phyloP scores from a whole-genome alignment of 1,140 invertebrate species.

The Calephelis virginiensis region DNA sequence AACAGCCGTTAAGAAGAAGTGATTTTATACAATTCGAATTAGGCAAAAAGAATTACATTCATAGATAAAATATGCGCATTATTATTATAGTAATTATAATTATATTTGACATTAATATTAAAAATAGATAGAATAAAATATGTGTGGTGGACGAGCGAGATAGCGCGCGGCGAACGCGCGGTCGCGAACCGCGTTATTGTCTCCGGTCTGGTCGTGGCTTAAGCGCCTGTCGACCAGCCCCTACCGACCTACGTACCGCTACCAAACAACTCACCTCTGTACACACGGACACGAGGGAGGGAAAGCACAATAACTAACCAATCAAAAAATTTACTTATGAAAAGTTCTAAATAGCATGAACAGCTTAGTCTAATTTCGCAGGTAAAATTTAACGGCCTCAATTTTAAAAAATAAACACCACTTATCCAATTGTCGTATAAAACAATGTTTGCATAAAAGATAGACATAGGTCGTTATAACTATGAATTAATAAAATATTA shows the following conservation, averaged over 20 bases:
- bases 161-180: constrained; percentile 56
- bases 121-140: constrained; percentile 78
- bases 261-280: constrained; percentile 46
- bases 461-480: constrained; percentile 64
- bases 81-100: constrained; percentile 75
- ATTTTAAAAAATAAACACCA: constrained; percentile 6
- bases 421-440: constrained; percentile 12
- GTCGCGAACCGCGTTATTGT: constrained; percentile 63
- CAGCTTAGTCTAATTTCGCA: constrained; percentile 15
- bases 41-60: constrained; percentile 77
- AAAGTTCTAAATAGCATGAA: constrained; percentile 13
- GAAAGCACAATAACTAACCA: constrained; percentile 43
- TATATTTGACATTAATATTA: constrained; percentile 78
- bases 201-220: constrained; percentile 42
- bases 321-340: constrained; percentile 16
- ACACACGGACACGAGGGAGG: constrained; percentile 43
- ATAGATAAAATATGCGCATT: constrained; percentile 77
- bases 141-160: constrained; percentile 75
- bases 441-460: constrained; percentile 26
- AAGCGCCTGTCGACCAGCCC: constrained; percentile 31
- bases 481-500: constrained; percentile 74
- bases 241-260: constrained; percentile 40
- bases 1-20: constrained; percentile 68
- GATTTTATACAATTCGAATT: constrained; percentile 78
- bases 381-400: constrained; percentile 15